Conservation (phyloP, 2,797 vertebrate genomes). For the Decapterus maruadsi region DNA sequence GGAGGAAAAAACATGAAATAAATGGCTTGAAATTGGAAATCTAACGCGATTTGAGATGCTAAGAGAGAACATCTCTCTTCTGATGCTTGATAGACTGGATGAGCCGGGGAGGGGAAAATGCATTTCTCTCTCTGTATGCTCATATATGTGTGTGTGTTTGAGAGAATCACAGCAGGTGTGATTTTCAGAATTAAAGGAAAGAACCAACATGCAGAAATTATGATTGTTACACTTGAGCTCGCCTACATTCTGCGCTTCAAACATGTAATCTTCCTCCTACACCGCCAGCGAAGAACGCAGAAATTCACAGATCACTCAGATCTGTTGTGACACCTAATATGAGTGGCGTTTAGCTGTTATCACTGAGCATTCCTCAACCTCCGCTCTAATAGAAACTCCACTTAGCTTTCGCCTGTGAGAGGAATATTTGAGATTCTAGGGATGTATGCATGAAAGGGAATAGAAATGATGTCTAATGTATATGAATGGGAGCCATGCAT, state of each 20-base stretch:
- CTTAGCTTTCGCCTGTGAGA: slow-evolving; percentile 30
- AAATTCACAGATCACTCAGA: slow-evolving; percentile 49
- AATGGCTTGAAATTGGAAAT: slow-evolving; percentile 74
- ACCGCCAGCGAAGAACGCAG: neutral
- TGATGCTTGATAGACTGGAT: slow-evolving; percentile 41
- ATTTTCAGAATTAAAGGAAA: slow-evolving; percentile 27
- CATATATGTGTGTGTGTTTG: neutral
- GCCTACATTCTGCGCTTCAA: slow-evolving; percentile 16
- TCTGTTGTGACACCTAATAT: slow-evolving; percentile 54
- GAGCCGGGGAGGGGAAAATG: slow-evolving; percentile 19
- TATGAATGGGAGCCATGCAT: slow-evolving; percentile 54
- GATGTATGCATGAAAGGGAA: slow-evolving; percentile 56
- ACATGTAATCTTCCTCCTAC: slow-evolving; percentile 45
- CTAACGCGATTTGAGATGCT: slow-evolving; percentile 67
- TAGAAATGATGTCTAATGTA: slow-evolving; percentile 66
- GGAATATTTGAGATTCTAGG: slow-evolving; percentile 55
- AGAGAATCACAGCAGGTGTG: slow-evolving; percentile 24
- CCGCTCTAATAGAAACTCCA: slow-evolving; percentile 27
- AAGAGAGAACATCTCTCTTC: slow-evolving; percentile 55
- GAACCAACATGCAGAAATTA: slow-evolving; percentile 17
- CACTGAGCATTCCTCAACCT: slow-evolving; percentile 42
- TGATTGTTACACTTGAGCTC: slow-evolving; percentile 22
- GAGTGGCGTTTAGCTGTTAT: slow-evolving; percentile 51
- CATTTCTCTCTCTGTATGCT: slow-evolving; percentile 4
- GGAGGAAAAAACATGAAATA: slow-evolving; percentile 36